Conservation (phyloP, 1,140 invertebrate species). For the Leptopilina boulardi region DNA sequence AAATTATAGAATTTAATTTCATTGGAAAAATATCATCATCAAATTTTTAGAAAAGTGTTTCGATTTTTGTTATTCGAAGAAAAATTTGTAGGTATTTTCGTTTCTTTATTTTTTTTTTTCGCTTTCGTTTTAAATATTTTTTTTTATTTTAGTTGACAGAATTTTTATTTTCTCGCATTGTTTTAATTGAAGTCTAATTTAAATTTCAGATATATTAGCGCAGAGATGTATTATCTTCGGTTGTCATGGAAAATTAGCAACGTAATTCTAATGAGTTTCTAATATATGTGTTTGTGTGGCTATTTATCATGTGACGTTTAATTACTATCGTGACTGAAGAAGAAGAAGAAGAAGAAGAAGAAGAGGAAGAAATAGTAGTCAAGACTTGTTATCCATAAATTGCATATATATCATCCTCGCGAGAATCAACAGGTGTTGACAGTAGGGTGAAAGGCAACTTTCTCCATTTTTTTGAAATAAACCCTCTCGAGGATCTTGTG, state of each 20-base stretch:
- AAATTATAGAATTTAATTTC: too few species aligned
- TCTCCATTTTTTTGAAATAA: constrained; percentile 21
- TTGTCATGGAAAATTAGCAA: neutral
- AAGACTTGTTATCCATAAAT: neutral
- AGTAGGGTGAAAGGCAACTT: constrained; percentile 33
- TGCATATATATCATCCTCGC: neutral
- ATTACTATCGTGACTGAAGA: neutral
- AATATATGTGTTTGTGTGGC: neutral
- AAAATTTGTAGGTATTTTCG: too few species aligned
- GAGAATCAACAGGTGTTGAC: constrained; percentile 11
- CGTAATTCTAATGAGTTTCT: constrained; percentile 20
- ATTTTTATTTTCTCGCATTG: neutral
- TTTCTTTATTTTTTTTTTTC: too few species aligned
- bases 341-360: too few species aligned
- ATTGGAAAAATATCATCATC: too few species aligned
- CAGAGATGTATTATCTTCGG: neutral
- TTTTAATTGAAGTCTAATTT: neutral
- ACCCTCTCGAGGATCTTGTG: constrained; percentile 5
- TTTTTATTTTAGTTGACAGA: neutral
- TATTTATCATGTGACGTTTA: constrained; percentile 15
- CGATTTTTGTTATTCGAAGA: too few species aligned
- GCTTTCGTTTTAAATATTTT: too few species aligned
- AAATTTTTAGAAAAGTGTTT: too few species aligned
- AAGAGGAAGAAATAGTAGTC: neutral
- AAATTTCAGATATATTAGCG: neutral